Percentiles rank a stretch among this genome's conserved stretches.
Evolutionary conservation across 92 coral and sea anemone genomes (phyloP).

Genomic region (Diadumene lineata): DNA sequence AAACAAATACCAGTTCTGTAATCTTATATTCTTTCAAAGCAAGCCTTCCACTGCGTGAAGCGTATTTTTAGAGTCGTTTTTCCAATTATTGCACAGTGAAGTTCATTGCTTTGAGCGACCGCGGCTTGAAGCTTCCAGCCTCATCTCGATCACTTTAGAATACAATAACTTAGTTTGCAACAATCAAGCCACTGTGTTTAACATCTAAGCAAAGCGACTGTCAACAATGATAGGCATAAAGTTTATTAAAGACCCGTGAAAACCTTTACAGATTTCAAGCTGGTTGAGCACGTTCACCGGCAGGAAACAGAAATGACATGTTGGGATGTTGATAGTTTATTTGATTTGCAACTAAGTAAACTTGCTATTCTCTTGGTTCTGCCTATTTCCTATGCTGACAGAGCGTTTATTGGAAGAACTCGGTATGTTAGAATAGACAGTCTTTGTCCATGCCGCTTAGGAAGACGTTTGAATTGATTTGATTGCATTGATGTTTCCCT

Average conservation of each 20-base stretch:
- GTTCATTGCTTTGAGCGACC: background rate
- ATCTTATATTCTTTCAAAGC: background rate
- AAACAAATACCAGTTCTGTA: too few relatives aligned
- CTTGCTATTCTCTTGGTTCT: background rate
- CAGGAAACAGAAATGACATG: background rate
- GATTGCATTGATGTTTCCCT: too few relatives aligned
- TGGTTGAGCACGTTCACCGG: background rate
- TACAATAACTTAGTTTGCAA: background rate
- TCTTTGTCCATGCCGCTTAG: background rate
- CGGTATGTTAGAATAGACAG: background rate
- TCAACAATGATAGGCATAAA: background rate
- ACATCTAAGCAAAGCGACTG: background rate
- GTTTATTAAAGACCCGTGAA: background rate
- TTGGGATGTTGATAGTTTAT: background rate
- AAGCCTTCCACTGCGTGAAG: background rate
- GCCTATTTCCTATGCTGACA: background rate
- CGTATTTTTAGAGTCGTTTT: background rate
- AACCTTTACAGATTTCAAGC: background rate
- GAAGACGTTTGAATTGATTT: background rate
- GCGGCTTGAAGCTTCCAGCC: too few relatives aligned
- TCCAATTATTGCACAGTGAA: background rate
- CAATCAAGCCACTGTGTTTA: background rate
- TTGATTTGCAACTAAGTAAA: background rate
- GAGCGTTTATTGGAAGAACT: background rate
- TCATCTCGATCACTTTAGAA: background rate